Base-by-base conservation (phyloP, 2,113 vertebrate genomes). In the Nicator chloris region DNA sequence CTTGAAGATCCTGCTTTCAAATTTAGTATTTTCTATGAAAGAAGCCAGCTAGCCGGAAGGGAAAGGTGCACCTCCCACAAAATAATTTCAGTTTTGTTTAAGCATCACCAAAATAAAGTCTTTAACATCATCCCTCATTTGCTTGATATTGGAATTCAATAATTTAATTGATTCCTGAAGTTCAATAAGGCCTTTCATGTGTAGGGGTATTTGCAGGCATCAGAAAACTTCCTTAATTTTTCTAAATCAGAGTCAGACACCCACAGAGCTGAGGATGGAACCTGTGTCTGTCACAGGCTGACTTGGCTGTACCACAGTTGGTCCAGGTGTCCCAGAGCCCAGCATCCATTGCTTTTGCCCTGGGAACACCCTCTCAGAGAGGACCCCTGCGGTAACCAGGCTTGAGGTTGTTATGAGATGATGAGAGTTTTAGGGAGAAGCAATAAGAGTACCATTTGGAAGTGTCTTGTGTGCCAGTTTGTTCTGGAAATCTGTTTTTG, bases 281-380 rank as follows among this genome's bases (percentile, higher is more conserved):
- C 16, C 0, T 1, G 24, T 80, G 33, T 8, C 49, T 54, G 27
- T 40, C 1, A 0, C 15, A 18, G 53, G 4, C 4, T 3, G 1
- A 9, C 35, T 56, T 1, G 7, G 15, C 68, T 76, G 16, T 1
- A 2, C 21, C 30, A 17, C 6, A 1, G 7, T 16, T 60, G 28
- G 35, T 65, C 28, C 5, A 11, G 18, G 20, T 75, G 50, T 51
- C 39, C 51, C 19, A 10, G 39, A 50, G 24, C 16, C 20, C 35
- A 49, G 1, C 9, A 23, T 53, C 40, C 3, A 2, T 42, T 54
- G 15, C 4, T 75, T 57, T 78, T 71, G 33, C 11, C 10, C 23
- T 20, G 21, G 17, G 30, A 76, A 21, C n/a, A 35, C 11, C 6
- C 13, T 39, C 5, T 82, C 53, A 19, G 22, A 51, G 7, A 68